Conservation (phyloP, 1,140 invertebrate species). For the Heliconius himera region DNA sequence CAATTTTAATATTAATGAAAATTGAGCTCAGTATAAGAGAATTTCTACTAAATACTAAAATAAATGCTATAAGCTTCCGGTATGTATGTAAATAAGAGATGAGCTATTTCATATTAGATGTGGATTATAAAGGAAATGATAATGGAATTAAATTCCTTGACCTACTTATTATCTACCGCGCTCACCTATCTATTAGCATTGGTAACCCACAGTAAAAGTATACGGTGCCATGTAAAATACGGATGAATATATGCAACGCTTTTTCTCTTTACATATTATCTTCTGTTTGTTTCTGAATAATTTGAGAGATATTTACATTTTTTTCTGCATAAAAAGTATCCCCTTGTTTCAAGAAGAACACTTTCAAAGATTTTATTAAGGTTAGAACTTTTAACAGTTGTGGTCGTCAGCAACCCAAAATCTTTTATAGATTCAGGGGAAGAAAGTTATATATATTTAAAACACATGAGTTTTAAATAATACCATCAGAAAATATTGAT, state of each 20-base stretch:
- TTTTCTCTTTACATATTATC: not conserved
- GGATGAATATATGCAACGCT: not conserved
- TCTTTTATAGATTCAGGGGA: too few species aligned
- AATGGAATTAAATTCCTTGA: constrained; percentile 34
- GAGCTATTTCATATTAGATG: constrained; percentile 25
- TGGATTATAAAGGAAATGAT: constrained; percentile 13
- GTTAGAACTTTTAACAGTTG: too few species aligned
- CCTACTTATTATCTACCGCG: constrained; percentile 21
- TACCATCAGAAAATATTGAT: too few species aligned
- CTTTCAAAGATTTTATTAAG: too few species aligned
- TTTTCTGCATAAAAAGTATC: too few species aligned
- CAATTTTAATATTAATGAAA: too few species aligned
- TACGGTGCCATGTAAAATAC: not conserved
- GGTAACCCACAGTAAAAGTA: not conserved
- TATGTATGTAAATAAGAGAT: constrained; percentile 9
- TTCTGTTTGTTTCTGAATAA: not conserved
- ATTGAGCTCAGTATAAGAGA: not conserved
- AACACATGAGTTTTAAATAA: too few species aligned
- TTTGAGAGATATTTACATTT: too few species aligned
- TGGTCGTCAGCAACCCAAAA: too few species aligned
- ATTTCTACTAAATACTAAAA: not conserved
- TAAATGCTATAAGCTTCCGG: not conserved
- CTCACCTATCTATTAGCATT: constrained; percentile 6
- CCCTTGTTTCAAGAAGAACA: too few species aligned
- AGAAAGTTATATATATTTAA: too few species aligned